Conservation (phyloP, 2,113 vertebrate genomes). For the Galeopterus variegatus region DNA sequence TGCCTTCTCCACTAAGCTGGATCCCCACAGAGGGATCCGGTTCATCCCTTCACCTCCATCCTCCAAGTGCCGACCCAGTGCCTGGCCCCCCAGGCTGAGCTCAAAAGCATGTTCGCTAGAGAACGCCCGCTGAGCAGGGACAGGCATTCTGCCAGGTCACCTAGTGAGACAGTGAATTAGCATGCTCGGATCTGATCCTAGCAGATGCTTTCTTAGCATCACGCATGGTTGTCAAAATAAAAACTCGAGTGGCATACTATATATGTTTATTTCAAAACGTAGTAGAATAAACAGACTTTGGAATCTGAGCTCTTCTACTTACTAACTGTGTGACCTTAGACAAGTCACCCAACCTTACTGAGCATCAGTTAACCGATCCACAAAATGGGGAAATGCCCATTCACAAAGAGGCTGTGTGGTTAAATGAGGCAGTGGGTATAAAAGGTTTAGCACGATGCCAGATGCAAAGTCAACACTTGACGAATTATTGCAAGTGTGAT, state of each 20-base stretch:
- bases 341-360: background rate
- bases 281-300: background rate
- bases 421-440: rapidly evolving
- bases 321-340: background rate
- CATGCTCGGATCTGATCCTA: rapidly evolving
- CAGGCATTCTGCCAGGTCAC: too few relatives aligned
- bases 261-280: background rate
- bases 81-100: background rate
- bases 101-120: rapidly evolving
- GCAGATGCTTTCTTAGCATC: background rate
- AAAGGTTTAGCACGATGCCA: background rate
- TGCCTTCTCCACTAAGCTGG: background rate
- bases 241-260: rapidly evolving
- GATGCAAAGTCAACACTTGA: rapidly evolving
- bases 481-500: rapidly evolving
- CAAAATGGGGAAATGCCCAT: background rate
- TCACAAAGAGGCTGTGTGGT: background rate
- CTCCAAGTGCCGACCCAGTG: background rate
- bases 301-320: background rate
- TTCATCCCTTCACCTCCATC: background rate
- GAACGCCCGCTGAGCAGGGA: background rate
- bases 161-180: background rate
- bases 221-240: background rate
- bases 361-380: background rate
- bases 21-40: too few relatives aligned